A percentile compares a stretch with the other conserved stretches of the same genome.
Conservation (phyloP, 2,797 vertebrate species). For the Eidolon dupreanum region DNA sequence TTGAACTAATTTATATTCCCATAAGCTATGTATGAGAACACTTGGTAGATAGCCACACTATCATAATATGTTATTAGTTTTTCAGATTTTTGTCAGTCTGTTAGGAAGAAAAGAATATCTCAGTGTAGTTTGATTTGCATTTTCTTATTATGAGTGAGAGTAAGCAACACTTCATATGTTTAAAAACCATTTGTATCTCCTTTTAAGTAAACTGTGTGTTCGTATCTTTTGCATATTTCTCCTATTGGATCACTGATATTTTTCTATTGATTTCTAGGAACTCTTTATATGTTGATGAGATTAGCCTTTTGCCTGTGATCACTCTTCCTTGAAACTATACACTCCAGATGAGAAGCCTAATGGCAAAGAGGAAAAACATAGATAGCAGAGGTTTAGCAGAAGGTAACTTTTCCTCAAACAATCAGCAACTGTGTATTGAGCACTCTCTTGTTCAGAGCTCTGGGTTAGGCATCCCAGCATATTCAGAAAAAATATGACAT, state of each 20-base stretch:
- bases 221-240: neutral
- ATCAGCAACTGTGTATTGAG: neutral
- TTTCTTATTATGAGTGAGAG: neutral
- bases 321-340: constrained; percentile 27
- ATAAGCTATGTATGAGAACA: neutral
- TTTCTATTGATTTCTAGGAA: constrained; percentile 40
- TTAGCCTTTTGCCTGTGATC: neutral
- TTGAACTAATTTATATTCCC: neutral
- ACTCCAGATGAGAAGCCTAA: neutral
- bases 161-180: neutral
- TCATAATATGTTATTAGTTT: neutral
- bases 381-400: neutral
- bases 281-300: constrained; percentile 28
- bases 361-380: neutral
- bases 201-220: neutral
- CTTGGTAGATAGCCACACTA: neutral
- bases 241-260: neutral
- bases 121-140: neutral
- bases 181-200: neutral
- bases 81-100: neutral
- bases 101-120: constrained; percentile 9
- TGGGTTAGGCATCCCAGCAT: neutral
- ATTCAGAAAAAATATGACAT: neutral
- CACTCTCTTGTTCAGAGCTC: neutral
- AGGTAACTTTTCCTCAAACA: constrained; percentile 12